Conservation (phyloP, 2,797 vertebrate species). For the Gila robusta region DNA sequence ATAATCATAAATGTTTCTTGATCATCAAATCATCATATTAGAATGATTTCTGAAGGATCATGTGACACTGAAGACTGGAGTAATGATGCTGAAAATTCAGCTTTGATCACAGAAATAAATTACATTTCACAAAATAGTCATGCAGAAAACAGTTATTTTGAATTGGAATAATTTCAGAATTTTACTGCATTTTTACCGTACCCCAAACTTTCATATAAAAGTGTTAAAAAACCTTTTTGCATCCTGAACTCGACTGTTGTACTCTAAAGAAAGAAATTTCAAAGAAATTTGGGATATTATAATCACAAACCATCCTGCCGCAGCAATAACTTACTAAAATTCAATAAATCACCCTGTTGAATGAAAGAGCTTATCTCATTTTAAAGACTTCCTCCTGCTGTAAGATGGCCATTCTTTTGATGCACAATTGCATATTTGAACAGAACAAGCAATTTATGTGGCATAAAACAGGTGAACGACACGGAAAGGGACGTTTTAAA, state of each 20-base stretch:
- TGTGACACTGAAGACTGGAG: neutral
- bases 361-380: neutral
- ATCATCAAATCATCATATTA: neutral
- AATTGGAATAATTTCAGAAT: neutral
- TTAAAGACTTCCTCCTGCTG: neutral
- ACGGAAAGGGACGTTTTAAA: neutral
- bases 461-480: neutral
- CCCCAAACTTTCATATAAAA: neutral
- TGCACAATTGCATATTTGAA: conserved; percentile 1
- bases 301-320: neutral
- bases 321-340: neutral
- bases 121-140: neutral
- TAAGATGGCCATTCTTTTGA: neutral
- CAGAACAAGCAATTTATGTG: neutral
- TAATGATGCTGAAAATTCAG: neutral
- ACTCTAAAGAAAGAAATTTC: neutral
- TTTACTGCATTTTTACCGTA: neutral
- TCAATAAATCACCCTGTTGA: neutral
- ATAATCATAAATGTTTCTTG: too few relatives aligned
- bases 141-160: neutral
- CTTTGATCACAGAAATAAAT: neutral
- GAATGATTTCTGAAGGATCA: too few relatives aligned
- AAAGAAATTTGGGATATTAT: neutral
- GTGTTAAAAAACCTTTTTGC: too few relatives aligned
- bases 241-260: neutral